Conservation (phyloP, 2,888 invertebrate genomes). For the Metallyticus violacea region DNA sequence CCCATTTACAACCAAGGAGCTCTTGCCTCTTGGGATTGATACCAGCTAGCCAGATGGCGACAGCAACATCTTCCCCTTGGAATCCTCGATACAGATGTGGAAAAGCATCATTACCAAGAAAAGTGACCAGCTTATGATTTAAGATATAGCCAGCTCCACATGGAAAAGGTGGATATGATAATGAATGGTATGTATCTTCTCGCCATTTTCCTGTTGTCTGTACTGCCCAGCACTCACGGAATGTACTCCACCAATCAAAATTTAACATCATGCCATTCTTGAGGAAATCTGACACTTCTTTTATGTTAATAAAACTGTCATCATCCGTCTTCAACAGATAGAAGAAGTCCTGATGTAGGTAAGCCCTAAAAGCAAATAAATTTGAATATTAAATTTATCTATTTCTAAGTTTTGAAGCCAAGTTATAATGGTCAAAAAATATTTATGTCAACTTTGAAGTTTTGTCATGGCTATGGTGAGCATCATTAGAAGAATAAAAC, state of each 20-base stretch:
- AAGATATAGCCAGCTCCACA: constrained; percentile 39
- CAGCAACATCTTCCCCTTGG: constrained; percentile 38
- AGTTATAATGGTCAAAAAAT: no score
- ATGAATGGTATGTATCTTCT: constrained; percentile 33
- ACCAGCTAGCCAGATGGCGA: constrained; percentile 37
- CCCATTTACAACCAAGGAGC: constrained; percentile 17
- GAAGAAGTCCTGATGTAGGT: constrained; percentile 28
- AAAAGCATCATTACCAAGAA: constrained; percentile 24
- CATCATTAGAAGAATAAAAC: no score
- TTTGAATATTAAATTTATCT: no score
- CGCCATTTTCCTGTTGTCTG: constrained; percentile 38
- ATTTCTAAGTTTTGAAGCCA: no score
- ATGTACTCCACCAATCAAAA: constrained; percentile 37
- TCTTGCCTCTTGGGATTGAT: constrained; percentile 25
- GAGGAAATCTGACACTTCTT: constrained; percentile 31
- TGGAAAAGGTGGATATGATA: constrained; percentile 38
- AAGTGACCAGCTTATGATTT: constrained; percentile 27
- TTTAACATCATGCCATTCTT: constrained; percentile 24
- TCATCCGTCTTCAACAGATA: constrained; percentile 39
- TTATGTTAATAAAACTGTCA: constrained; percentile 38
- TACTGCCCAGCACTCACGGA: constrained; percentile 37
- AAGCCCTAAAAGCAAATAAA: constrained; percentile 32
- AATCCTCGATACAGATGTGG: constrained; percentile 16
- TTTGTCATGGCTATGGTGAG: no score
- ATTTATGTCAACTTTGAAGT: no score